Conservation (phyloP, 2,113 vertebrate species). For the Blennius ocellaris region DNA sequence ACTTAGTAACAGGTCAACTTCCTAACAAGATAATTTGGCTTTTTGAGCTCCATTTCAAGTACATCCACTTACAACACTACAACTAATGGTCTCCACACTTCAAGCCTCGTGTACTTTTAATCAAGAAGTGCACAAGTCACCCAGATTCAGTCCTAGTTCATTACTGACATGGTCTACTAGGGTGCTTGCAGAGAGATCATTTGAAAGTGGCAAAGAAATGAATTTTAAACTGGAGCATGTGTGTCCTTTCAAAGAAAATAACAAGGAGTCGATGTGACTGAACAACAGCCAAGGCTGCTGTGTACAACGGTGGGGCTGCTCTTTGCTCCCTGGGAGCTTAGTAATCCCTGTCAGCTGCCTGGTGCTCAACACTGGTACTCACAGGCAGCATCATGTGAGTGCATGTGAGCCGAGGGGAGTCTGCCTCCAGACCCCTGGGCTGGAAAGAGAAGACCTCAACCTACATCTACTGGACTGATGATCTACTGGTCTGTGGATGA, state of each 20-base stretch:
- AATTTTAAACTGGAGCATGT: slow-evolving; percentile 4
- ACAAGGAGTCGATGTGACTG: slow-evolving; percentile 9
- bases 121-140: slow-evolving; percentile 8
- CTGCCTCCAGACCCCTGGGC: slow-evolving; percentile 64
- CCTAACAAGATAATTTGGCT: slow-evolving; percentile 58
- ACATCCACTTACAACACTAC: slow-evolving; percentile 26
- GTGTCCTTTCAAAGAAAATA: slow-evolving; percentile 18
- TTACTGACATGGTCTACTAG: slow-evolving; percentile 59
- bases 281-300: slow-evolving; percentile 1
- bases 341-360: slow-evolving; percentile 85
- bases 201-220: slow-evolving; percentile 15
- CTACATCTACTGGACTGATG: slow-evolving; percentile 1
- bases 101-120: slow-evolving; percentile 57
- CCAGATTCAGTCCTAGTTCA: slow-evolving; percentile 53
- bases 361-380: slow-evolving; percentile 65
- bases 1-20: slow-evolving; percentile 40
- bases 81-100: slow-evolving; percentile 16
- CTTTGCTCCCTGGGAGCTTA: slow-evolving; percentile 61
- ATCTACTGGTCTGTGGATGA: neutral
- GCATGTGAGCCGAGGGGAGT: slow-evolving; percentile 74
- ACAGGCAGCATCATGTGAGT: slow-evolving; percentile 80
- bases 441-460: slow-evolving; percentile 9
- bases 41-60: slow-evolving; percentile 46
- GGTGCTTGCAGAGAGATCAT: slow-evolving; percentile 27
- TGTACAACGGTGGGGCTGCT: slow-evolving; percentile 24